phyloP scores from a whole-genome alignment of 2,888 invertebrate species.

The Polydrusus cervinus region DNA sequence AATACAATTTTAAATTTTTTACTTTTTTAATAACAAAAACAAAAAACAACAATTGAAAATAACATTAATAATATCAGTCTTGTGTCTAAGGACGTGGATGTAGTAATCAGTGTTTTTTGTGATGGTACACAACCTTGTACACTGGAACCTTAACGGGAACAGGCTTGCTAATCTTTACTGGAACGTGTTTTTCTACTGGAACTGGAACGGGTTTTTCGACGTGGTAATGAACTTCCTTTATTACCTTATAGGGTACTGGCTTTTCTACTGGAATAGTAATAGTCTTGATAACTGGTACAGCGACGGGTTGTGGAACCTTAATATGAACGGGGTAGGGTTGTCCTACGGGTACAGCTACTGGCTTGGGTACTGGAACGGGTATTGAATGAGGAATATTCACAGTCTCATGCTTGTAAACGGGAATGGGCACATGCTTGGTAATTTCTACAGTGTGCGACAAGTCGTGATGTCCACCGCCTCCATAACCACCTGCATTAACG shows the following conservation, averaged over 20 bases:
- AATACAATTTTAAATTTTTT: neutral
- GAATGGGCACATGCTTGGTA: constrained; percentile 77
- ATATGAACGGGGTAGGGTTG: constrained; percentile 82
- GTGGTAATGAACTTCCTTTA: constrained; percentile 78
- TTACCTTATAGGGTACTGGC: constrained; percentile 82
- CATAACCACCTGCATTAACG: constrained; percentile 65
- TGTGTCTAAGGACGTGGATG: constrained; percentile 53
- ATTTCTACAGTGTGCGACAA: constrained; percentile 78
- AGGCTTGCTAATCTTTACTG: constrained; percentile 80
- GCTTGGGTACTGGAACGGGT: constrained; percentile 80
- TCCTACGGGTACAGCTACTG: constrained; percentile 80
- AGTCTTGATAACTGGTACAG: constrained; percentile 81
- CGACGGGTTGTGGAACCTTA: constrained; percentile 80
- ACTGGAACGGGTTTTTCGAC: constrained; percentile 81
- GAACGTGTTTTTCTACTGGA: constrained; percentile 79
- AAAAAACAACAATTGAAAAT: constrained; percentile 10
- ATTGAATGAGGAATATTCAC: constrained; percentile 71
- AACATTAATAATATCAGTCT: constrained; percentile 59
- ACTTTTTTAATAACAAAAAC: constrained; percentile 14
- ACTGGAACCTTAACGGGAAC: constrained; percentile 82
- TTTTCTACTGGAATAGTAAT: constrained; percentile 82
- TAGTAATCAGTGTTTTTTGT: constrained; percentile 73
- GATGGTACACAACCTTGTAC: constrained; percentile 82
- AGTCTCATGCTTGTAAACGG: constrained; percentile 73
- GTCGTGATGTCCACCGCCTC: constrained; percentile 68